phyloP scores from a whole-genome alignment of 2,113 vertebrate species.

The Falcunculus frontatus region DNA sequence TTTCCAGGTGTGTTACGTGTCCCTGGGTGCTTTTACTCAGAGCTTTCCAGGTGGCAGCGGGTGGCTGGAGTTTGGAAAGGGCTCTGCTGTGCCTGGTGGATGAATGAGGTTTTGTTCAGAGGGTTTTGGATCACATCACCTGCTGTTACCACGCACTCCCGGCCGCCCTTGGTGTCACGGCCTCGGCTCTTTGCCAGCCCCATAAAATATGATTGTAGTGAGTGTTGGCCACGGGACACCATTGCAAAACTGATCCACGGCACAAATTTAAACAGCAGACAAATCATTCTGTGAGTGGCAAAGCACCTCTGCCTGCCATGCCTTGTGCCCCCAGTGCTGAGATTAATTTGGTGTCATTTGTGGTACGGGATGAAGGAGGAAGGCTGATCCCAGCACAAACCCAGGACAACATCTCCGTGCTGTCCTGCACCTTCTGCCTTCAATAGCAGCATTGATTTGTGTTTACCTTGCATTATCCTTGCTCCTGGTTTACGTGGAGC shows the following conservation, averaged over 20 bases:
- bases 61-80: background rate
- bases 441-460: accelerated
- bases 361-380: background rate
- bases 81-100: background rate
- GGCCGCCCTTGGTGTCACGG: background rate
- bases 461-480: background rate
- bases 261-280: background rate
- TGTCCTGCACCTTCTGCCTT: background rate
- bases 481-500: background rate
- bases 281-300: background rate
- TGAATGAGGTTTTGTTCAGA: background rate
- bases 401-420: background rate
- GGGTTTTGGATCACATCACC: background rate
- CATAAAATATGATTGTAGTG: accelerated
- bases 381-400: background rate
- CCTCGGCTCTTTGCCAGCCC: background rate
- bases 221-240: background rate
- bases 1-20: background rate
- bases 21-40: background rate
- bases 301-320: background rate
- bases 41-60: background rate
- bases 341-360: accelerated
- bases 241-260: background rate
- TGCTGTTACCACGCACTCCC: background rate
- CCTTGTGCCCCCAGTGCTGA: background rate